Percentiles rank a stretch among this genome's conserved stretches.
Conservation (phyloP, 2,113 vertebrate species). For the Tychaedon coryphoeus region DNA sequence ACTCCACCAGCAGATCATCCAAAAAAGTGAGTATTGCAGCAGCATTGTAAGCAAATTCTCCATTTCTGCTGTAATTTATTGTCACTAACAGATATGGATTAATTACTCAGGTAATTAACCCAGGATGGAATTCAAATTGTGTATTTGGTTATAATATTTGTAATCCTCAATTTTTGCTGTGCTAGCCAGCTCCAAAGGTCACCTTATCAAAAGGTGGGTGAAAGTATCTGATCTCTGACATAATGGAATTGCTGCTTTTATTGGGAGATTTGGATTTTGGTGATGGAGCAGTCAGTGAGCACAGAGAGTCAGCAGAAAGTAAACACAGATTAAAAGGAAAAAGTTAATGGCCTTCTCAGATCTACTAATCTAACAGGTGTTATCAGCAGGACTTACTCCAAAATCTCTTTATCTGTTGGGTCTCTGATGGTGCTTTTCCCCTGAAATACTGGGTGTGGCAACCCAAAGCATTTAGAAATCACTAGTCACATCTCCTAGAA, state of each 20-base stretch:
- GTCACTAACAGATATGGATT: neutral
- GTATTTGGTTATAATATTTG: neutral
- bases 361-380: neutral
- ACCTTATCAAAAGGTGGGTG: neutral
- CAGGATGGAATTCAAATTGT: neutral
- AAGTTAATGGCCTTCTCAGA: neutral
- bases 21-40: neutral
- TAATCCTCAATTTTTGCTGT: neutral
- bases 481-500: neutral
- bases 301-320: neutral
- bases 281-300: neutral
- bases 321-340: neutral
- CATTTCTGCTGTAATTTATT: neutral
- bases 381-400: neutral
- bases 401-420: neutral
- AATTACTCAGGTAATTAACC: neutral
- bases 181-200: neutral
- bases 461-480: neutral
- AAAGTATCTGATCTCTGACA: neutral
- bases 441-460: neutral
- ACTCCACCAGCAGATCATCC: neutral
- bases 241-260: neutral
- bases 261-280: neutral
- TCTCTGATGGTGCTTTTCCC: neutral
- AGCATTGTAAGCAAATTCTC: neutral